Conservation (phyloP, 1,140 invertebrate species). For the Stenopsyche tienmushanensis region DNA sequence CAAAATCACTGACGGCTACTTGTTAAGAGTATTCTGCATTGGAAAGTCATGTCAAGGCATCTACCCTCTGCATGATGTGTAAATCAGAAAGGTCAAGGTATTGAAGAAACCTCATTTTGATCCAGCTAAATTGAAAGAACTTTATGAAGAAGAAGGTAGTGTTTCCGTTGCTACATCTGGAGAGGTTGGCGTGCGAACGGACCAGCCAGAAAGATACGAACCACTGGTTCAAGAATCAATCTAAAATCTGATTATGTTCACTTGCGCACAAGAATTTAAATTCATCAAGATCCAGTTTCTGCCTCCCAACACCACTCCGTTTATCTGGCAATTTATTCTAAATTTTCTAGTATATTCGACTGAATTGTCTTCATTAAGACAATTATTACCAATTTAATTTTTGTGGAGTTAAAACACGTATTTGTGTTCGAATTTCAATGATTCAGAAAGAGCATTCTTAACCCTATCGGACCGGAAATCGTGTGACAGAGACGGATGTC, state of each 20-base stretch:
- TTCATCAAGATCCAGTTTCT: too few relatives aligned
- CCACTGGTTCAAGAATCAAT: slow-evolving; percentile 95
- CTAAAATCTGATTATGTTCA: slow-evolving; percentile 64
- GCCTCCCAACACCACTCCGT: too few relatives aligned
- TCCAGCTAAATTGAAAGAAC: slow-evolving; percentile 90
- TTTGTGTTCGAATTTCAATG: too few relatives aligned
- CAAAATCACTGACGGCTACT: slow-evolving; percentile 97
- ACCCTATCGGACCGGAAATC: too few relatives aligned
- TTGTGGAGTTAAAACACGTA: too few relatives aligned
- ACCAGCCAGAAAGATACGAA: slow-evolving; percentile 95
- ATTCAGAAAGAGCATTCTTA: too few relatives aligned
- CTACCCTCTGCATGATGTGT: slow-evolving; percentile 97
- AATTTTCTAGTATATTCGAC: too few relatives aligned
- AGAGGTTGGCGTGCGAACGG: slow-evolving; percentile 73
- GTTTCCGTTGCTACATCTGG: slow-evolving; percentile 68
- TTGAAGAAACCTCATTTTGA: slow-evolving; percentile 99
- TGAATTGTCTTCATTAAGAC: too few relatives aligned
- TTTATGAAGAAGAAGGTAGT: slow-evolving; percentile 82
- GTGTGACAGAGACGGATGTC: too few relatives aligned
- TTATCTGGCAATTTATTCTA: too few relatives aligned
- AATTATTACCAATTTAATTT: too few relatives aligned
- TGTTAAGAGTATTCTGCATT: slow-evolving; percentile 96
- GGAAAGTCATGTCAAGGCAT: slow-evolving; percentile 95
- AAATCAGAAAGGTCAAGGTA: slow-evolving; percentile 98
- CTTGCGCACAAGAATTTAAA: too few relatives aligned